These are phyloP conservation scores for Carposina sasakii DNA, from an alignment of 1,140 invertebrate species.

Conservation along the genomic window DNA sequence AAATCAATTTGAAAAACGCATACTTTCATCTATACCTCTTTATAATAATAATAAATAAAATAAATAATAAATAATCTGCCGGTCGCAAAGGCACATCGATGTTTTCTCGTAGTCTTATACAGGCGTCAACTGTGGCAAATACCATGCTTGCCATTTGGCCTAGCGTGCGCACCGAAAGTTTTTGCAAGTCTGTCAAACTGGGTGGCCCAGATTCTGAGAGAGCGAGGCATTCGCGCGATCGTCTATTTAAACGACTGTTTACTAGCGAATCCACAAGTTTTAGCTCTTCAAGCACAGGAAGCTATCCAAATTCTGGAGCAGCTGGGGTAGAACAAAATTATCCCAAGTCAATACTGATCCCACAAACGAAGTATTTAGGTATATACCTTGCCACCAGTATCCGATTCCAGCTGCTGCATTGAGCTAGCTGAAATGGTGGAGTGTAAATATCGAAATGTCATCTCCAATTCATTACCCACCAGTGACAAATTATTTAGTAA, in stretches of 20 bases:
- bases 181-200: neutral
- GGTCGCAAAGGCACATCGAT: too few relatives aligned
- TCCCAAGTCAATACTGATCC: neutral
- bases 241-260: neutral
- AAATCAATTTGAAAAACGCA: too few relatives aligned
- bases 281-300: neutral
- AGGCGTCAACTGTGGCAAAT: neutral
- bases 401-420: neutral
- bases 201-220: neutral
- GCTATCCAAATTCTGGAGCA: neutral
- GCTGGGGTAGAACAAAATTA: neutral
- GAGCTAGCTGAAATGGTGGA: neutral
- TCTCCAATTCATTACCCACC: neutral
- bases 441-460: neutral
- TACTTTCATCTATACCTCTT: too few relatives aligned
- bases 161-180: neutral
- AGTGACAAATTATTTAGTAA: neutral
- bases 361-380: neutral
- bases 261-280: neutral
- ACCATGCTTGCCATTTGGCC: neutral
- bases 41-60: too few relatives aligned
- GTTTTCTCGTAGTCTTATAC: slow-evolving; percentile 17
- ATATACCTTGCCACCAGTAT: neutral
- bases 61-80: too few relatives aligned
- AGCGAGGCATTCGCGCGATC: neutral